Base-by-base conservation (phyloP, 2,113 vertebrate species). In the Elaphurus davidianus region DNA sequence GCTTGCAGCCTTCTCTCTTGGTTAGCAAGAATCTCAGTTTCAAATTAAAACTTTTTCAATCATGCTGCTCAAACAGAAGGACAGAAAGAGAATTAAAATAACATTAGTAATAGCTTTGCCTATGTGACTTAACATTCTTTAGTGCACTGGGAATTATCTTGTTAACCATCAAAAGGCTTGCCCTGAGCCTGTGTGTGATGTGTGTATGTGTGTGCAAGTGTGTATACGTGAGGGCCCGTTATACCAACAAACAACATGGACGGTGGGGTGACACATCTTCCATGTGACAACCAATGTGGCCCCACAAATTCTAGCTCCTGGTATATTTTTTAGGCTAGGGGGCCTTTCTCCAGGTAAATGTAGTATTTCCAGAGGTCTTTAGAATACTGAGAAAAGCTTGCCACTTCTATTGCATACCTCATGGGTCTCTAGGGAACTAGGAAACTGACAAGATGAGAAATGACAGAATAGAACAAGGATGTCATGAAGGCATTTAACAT, bases 401-500 rank as follows among this genome's bases (percentile, higher is more conserved):
- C 1, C 13, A 43, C 14, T 40, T 71, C 40, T 33, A 19, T 16
- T 0, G 2, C 3, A 1, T 45, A 57, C 43, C 21, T 4, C 7
- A 23, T 33, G 83, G 40, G 76, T 16, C 59, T 36, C 54, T 2
- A 1, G n/a, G 64, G 57, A 64, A 33, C 57, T 1, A 30, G 50
- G 10, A 50, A 36, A 36, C 6, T 8, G 1, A 6, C 19, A 5
- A 4, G 6, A 28, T 12, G 71, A 33, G 45, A 36, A 62, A 57
- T 9, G 6, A 8, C 28, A 17, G 27, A 23, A 2, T 54, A 25
- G 4, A 30, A 14, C 1, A 11, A 21, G 1, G 21, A 54, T 3
- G 9, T 47, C 17, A 7, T 0, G 0, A 5, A 4, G 1, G 4
- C 2, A 7, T 25, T 59, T 7, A 13, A 27, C 13, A 7, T 0